Percentiles rank a stretch among this genome's conserved stretches.
Conservation (phyloP, 2,797 vertebrate species). For the Trichosurus vulpecula region DNA sequence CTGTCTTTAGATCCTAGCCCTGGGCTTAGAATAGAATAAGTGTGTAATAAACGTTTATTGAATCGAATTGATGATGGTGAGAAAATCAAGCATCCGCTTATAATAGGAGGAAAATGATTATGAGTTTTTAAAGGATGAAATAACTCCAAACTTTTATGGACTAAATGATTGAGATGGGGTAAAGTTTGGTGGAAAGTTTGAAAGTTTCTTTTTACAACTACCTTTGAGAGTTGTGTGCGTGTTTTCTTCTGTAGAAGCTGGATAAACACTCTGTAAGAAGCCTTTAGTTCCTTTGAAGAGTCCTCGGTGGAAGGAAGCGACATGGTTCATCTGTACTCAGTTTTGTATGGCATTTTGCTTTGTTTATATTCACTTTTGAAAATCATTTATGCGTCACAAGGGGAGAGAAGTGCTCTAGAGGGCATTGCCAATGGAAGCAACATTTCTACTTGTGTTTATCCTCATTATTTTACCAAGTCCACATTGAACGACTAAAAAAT, state of each 20-base stretch:
- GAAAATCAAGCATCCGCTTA: neutral
- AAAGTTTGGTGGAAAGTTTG: neutral
- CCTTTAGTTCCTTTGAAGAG: constrained; percentile 55
- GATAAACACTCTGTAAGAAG: constrained; percentile 40
- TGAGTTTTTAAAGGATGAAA: constrained; percentile 22
- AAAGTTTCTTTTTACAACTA: constrained; percentile 44
- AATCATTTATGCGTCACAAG: constrained; percentile 50
- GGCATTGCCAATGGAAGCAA: constrained; percentile 57
- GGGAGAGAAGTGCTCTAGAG: constrained; percentile 24
- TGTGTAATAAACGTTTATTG: neutral
- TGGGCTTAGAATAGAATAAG: neutral
- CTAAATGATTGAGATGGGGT: neutral
- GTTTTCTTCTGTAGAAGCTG: constrained; percentile 37
- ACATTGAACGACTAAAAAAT: neutral
- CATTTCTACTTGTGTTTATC: constrained; percentile 42
- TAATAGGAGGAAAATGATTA: neutral
- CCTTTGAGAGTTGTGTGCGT: constrained; percentile 13
- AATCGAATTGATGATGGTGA: neutral
- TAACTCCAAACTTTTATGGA: constrained; percentile 25
- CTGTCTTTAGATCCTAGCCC: neutral
- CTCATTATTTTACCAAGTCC: neutral
- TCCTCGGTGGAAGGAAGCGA: constrained; percentile 29
- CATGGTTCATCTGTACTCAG: constrained; percentile 35
- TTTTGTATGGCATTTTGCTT: constrained; percentile 29
- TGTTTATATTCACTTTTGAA: constrained; percentile 43